Evolutionary conservation across 2,797 vertebrate species (phyloP), one percentile per base, ranked within the genome.

Genomic region (Octomys mimax): DNA sequence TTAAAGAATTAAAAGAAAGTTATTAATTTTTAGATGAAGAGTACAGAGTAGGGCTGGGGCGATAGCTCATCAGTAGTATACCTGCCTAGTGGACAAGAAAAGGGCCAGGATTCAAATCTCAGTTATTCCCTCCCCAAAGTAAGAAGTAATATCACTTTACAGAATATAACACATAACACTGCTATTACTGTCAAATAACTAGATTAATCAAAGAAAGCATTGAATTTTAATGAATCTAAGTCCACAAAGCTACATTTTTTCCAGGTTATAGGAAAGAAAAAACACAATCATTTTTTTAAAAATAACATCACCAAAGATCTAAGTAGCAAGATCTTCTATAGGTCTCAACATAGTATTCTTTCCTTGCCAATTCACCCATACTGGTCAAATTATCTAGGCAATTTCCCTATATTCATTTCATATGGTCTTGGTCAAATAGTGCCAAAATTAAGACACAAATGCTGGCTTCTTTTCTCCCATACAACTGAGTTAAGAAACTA

Each of bases 21-120:
- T 78, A 82, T 13, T 12, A 75, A 94, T 31, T 95, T 94, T 82
- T 88, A 88, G 70, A 54, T 54, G 70, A 94, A 92, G 87, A 52
- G 24, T 82, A 68, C 14, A 79, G 77, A 54, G 16, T 33, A 33
- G 16, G 49, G 9, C 28, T 52, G 14, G 46, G 28, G 31, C 14
- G 9, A 4, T 10, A 33, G 46, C 46, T 31, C 26, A 19, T 26
- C 19, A 28, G 75, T 78, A 78, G 28, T 26, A 33, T 28, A 21
- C 26, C 21, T 21, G 4, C 46, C 49, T 33, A 31, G 77, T 2
- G 28, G 18, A 22, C 49, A 54, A 31, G 39, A 16, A 2, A 16
- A 52, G 28, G 28, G 8, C 49, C 77, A 33, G 31, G 46, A 49
- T 33, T 54, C 77, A 33, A 54, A 52, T 18, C 24, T 9, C 77